Evolutionary conservation across 2,113 vertebrate genomes (phyloP).

Genomic region (Callaeas wilsoni): DNA sequence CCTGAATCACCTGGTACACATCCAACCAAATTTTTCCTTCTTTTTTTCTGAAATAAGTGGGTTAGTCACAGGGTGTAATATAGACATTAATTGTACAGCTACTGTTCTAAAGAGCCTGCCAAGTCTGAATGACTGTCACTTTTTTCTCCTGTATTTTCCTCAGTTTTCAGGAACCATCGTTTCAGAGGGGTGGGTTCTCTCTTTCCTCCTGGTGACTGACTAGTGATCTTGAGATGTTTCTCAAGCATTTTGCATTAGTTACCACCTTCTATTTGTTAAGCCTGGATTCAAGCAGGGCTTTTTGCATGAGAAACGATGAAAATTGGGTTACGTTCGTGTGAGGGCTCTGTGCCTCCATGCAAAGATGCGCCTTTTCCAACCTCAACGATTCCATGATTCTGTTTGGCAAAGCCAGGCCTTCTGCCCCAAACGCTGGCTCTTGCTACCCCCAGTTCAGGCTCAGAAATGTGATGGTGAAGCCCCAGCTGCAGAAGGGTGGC

Average conservation of each 20-base stretch:
- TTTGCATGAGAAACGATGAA: accelerated
- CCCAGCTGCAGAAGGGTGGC: background rate
- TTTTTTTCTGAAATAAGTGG: background rate
- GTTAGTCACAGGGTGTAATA: background rate
- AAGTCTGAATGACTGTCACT: accelerated
- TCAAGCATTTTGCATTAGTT: background rate
- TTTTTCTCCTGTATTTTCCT: background rate
- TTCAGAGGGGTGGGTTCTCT: background rate
- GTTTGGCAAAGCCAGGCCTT: background rate
- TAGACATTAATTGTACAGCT: background rate
- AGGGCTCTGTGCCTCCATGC: background rate
- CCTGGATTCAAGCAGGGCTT: background rate
- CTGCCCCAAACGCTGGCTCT: background rate
- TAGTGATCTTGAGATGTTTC: background rate
- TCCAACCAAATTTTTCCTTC: background rate
- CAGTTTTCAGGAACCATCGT: background rate
- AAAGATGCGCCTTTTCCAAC: background rate
- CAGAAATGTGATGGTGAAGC: background rate
- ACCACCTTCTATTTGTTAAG: background rate
- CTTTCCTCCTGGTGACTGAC: background rate
- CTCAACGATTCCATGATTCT: accelerated
- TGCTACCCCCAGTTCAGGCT: background rate
- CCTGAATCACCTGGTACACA: background rate
- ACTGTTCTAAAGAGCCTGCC: background rate
- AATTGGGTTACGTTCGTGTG: accelerated